Evolutionary conservation across 2,888 invertebrate genomes (phyloP).

Genomic region (Drosophila nr. perissopoda): DNA sequence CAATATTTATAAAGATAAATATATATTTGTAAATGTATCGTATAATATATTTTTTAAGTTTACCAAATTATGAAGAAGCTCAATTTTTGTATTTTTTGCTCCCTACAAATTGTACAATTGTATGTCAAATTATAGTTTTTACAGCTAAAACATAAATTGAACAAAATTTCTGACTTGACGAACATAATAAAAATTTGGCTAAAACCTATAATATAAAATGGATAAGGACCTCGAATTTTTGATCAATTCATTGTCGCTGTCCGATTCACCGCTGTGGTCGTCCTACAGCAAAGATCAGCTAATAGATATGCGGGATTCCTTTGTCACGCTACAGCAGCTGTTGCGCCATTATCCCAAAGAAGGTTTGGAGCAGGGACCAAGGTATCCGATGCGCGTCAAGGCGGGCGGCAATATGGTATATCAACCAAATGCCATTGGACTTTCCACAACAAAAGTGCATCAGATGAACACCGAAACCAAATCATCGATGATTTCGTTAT

Average conservation of each 20-base stretch:
- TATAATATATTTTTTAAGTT: background rate
- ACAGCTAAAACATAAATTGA: background rate
- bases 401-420: constrained; percentile 41
- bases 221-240: constrained; percentile 64
- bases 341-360: constrained; percentile 20
- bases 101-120: background rate
- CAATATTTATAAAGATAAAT: background rate
- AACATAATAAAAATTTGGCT: background rate
- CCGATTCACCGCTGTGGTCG: constrained; percentile 39
- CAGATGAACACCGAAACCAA: background rate
- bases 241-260: constrained; percentile 57
- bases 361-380: background rate
- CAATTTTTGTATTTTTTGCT: background rate
- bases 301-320: constrained; percentile 65
- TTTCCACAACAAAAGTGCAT: background rate
- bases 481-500: constrained; percentile 6
- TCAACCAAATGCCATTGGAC: background rate
- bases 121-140: background rate
- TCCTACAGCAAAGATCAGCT: constrained; percentile 41
- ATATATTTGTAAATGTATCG: background rate
- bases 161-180: background rate
- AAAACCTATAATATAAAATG: constrained; percentile 29
- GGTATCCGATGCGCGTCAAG: constrained; percentile 39
- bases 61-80: background rate
- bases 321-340: constrained; percentile 42